Evolutionary conservation across 2,888 invertebrate species (phyloP), one percentile per base, ranked within the genome.

Genomic region (Pherbina coryleti): DNA sequence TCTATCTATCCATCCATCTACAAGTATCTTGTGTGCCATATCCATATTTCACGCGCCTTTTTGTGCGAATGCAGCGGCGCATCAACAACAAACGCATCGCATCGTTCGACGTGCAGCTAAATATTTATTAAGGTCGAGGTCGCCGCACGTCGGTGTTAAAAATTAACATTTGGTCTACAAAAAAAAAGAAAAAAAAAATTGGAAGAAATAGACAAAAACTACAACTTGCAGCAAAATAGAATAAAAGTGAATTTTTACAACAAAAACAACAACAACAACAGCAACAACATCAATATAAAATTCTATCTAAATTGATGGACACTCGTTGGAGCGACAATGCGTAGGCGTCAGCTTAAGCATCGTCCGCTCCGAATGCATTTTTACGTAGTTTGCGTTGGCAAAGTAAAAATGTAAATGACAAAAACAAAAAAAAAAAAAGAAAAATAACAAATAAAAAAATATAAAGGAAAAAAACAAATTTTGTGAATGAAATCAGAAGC

Each of bases 101-200:
- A 25, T 22, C 31, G 28, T 70, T 72, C 60, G 57, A 60, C 11
- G 49, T 60, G 60, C 60, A 60, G 17, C 44, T 44, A n/a, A 62
- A 64, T 62, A 62, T 74, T 62, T 74, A 74, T 74, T 74, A 74
- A 74, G 73, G 73, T 74, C 73, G 62, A 74, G 62, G 73, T 60
- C 62, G 73, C 9, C 34, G 34, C 34, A 55, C 53, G 70, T 70
- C 25, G 53, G 70, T 73, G 37, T 60, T 44, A 74, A 74, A 62
- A 74, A 34, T 66, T 19, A 37, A 66, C 19, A 66, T 28, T 64
- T 25, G 22, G 14, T 60, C 8, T 22, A 60, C 1, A 34, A 66
- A 44, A 7, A 66, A n/a, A 37, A 25, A 51, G 25, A 69, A 5
- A 9, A 69, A 49, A 64, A 64, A 31, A 53, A 5, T 11, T n/a